Evolutionary conservation across 2,888 invertebrate genomes (phyloP).

Genomic region (Drosophila falleni): DNA sequence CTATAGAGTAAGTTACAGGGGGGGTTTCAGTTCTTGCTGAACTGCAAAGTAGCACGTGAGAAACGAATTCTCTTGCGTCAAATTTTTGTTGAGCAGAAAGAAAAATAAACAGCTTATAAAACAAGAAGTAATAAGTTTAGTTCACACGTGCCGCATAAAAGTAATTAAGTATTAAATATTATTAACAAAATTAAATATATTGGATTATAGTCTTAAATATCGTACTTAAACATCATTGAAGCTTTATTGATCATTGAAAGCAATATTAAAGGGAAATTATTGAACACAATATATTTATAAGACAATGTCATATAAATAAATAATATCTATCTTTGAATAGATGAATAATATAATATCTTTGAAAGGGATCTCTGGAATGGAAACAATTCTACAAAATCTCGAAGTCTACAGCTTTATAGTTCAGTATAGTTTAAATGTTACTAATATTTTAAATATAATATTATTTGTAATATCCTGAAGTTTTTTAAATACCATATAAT

Average conservation of each 20-base stretch:
- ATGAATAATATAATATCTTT: too few relatives aligned
- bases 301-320: too few relatives aligned
- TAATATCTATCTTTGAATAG: too few relatives aligned
- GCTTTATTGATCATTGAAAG: neutral
- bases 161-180: neutral
- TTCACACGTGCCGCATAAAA: constrained; percentile 27
- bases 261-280: too few relatives aligned
- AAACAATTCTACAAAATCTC: neutral
- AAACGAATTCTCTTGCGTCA: constrained; percentile 38
- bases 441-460: neutral
- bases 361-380: neutral
- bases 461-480: neutral
- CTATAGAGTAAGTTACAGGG: constrained; percentile 9
- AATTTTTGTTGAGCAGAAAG: constrained; percentile 9
- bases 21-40: constrained; percentile 37
- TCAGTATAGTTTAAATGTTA: neutral
- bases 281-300: too few relatives aligned
- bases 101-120: constrained; percentile 26
- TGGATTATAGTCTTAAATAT: neutral
- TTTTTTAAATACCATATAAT: neutral
- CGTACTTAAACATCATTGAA: neutral
- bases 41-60: constrained; percentile 71
- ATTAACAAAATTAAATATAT: neutral
- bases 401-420: neutral
- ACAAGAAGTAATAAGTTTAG: constrained; percentile 11